These are phyloP conservation scores for Teleiodes luculella DNA, from an alignment of 2,888 invertebrate species.

Conservation along the genomic window DNA sequence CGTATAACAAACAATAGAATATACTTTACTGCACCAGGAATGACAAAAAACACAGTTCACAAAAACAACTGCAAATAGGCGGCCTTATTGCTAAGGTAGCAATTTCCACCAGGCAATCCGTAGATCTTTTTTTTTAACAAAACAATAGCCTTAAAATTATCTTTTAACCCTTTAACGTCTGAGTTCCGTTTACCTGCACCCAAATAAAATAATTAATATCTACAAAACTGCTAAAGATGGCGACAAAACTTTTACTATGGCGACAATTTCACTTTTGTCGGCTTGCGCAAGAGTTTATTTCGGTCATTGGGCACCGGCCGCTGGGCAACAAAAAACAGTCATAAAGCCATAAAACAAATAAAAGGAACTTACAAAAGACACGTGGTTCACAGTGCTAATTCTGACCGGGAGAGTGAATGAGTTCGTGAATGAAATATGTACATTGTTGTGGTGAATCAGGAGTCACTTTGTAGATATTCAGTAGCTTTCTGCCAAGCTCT, in stretches of 20 bases:
- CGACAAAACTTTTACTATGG: conserved; percentile 54
- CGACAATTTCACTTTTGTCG: conserved; percentile 72
- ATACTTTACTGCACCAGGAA: too few species aligned
- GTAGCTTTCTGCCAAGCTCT: too few species aligned
- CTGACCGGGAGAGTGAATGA: conserved; percentile 38
- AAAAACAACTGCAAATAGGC: too few species aligned
- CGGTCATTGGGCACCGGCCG: conserved; percentile 19
- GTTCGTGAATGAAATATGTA: conserved; percentile 33
- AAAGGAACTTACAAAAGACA: conserved; percentile 10
- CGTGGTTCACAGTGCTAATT: conserved; percentile 57
- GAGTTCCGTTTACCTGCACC: neutral
- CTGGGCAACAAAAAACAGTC: conserved; percentile 34
- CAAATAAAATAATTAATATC: neutral
- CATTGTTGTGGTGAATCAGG: conserved; percentile 13
- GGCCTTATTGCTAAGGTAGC: too few species aligned
- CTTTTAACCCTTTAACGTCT: neutral
- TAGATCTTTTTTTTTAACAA: neutral
- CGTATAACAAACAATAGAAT: neutral
- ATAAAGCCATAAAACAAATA: conserved; percentile 45
- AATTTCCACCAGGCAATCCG: too few species aligned
- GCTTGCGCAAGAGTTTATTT: conserved; percentile 53
- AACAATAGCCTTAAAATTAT: neutral
- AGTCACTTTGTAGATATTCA: too few species aligned
- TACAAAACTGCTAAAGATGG: conserved; percentile 20
- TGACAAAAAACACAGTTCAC: too few species aligned